Base-by-base conservation (phyloP, 1,140 invertebrate species). In the Drosophila takahashii region DNA sequence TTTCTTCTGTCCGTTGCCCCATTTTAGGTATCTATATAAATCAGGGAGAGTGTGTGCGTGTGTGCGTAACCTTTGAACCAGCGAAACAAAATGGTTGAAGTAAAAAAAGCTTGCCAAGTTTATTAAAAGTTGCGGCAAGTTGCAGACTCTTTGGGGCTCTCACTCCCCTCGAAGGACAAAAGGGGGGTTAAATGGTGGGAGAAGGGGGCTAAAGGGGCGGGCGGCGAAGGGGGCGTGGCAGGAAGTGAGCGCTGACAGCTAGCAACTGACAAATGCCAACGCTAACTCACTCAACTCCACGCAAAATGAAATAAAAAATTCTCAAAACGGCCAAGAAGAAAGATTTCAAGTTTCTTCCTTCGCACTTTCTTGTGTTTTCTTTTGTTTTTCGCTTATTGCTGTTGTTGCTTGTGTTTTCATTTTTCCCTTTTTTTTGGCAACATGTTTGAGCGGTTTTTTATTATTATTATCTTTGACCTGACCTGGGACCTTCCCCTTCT, bases 251-350 rank as follows among this genome's bases (percentile, higher is more conserved):
- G 61, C 78, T 86, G 81, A 79, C 81, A 87, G 79, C 64, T 69
- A 81, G 53, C 83, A 76, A 86, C 81, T 86, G 81, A 87, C 83
- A 86, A 86, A 87, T 86, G 81, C 74, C 83, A 87, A 72, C 78
- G 79, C 79, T 86, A 86, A 86, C 81, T 86, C 81, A 86, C 78
- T 87, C 81, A 86, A 75, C 83, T 81, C 69, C 45, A 53, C 74
- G 78, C 74, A 70, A 77, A 64, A 73, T 78, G 41, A 78, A 78
- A 86, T 78, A 87, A 86, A 86, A 75, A 84, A 73, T 70, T 29
- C 56, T 65, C 15, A 56, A 64, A 74, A 79, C 53, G 64, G 59
- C 48, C 70, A 56, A 52, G 61, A 76, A 76, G 56, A 81, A 69
- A 70, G 72, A 76, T 76, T 76, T 76, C 72, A 59, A 76, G 72